Percentiles rank a stretch among this genome's conserved stretches.
phyloP scores from a whole-genome alignment of 2,113 vertebrate genomes.

The Carassius carassius region DNA sequence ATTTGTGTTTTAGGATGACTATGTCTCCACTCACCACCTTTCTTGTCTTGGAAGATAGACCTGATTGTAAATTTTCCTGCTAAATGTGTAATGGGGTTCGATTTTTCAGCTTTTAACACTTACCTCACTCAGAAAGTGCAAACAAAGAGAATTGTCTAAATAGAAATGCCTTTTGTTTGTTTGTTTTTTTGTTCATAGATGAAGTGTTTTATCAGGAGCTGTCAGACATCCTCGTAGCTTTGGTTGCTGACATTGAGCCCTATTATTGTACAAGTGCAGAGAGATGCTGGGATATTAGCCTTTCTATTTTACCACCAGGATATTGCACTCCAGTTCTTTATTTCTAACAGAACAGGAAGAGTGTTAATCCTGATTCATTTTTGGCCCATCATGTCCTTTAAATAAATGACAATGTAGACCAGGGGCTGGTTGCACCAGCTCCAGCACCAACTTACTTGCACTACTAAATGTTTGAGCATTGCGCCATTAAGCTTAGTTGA shows the following conservation, averaged over 20 bases:
- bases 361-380: constrained; percentile 19
- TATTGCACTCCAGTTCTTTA: constrained; percentile 11
- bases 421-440: background rate
- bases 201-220: constrained; percentile 24
- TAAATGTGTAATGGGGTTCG: constrained; percentile 59
- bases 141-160: constrained; percentile 48
- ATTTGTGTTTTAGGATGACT: constrained; percentile 52
- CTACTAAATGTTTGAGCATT: background rate
- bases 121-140: constrained; percentile 9
- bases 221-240: too few relatives aligned
- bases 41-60: constrained; percentile 51
- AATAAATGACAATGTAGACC: background rate
- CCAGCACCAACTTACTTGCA: background rate
- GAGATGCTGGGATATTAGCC: constrained; percentile 32
- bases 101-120: constrained; percentile 42
- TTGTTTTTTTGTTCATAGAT: constrained; percentile 1
- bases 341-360: constrained; percentile 17
- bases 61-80: constrained; percentile 44
- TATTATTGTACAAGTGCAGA: background rate
- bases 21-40: constrained; percentile 35
- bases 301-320: constrained; percentile 19
- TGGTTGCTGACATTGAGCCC: background rate
- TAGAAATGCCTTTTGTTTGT: constrained; percentile 50
- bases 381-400: background rate
- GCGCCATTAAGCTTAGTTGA: background rate